A percentile compares a stretch with the other conserved stretches of the same genome.
Conservation (phyloP, 2,888 invertebrate genomes). For the Oscheius onirici region DNA sequence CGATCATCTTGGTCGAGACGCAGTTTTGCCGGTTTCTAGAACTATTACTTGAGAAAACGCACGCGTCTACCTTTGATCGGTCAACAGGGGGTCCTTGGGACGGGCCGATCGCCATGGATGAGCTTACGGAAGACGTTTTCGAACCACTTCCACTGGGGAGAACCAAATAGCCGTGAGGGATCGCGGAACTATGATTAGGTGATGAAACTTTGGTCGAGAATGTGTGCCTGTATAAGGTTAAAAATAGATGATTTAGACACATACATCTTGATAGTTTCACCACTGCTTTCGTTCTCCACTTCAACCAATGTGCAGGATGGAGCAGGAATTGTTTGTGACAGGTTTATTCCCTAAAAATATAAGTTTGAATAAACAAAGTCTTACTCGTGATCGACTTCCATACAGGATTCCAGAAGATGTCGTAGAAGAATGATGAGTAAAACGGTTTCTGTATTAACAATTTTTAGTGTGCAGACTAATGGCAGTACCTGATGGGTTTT, state of each 20-base stretch:
- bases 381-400: conserved; percentile 9
- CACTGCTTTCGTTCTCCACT: conserved; percentile 30
- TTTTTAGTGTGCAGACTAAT: too few relatives aligned
- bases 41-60: too few relatives aligned
- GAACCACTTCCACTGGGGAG: conserved; percentile 19
- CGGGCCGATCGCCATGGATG: conserved; percentile 27
- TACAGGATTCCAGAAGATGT: neutral
- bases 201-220: conserved; percentile 3
- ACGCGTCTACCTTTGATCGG: conserved; percentile 20
- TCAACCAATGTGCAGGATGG: conserved; percentile 22
- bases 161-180: conserved; percentile 3
- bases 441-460: neutral
- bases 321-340: conserved; percentile 10
- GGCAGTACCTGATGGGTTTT: conserved; percentile 5
- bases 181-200: neutral
- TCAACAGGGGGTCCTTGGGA: conserved; percentile 24
- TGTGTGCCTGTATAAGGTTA: neutral
- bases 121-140: conserved; percentile 27
- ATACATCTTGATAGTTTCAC: conserved; percentile 27
- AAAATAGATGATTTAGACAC: too few relatives aligned
- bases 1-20: conserved; percentile 24
- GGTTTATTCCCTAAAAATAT: conserved; percentile 14
- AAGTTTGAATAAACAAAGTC: neutral
- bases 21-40: conserved; percentile 26
- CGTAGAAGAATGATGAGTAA: neutral